Conservation (phyloP, 2,113 vertebrate genomes). For the Podocnemis expansa region DNA sequence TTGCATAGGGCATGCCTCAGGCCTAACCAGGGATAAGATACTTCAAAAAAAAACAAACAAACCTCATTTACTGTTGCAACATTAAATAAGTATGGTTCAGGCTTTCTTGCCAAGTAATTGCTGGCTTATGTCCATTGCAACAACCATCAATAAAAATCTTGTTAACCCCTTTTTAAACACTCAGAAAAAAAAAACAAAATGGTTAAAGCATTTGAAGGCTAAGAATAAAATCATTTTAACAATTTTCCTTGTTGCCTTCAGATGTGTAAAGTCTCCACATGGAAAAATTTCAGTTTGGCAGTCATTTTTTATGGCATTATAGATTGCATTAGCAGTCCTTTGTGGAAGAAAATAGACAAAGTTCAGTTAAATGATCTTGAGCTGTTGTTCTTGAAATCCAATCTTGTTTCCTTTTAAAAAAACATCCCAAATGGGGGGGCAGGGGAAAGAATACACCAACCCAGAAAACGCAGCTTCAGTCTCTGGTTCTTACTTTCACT, state of each 20-base stretch:
- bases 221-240: not conserved
- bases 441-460: not conserved
- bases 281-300: not conserved
- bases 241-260: not conserved
- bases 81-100: not conserved
- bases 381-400: not conserved
- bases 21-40: not conserved
- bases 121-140: not conserved
- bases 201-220: not conserved
- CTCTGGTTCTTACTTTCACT: not conserved
- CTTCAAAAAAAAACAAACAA: too few relatives aligned
- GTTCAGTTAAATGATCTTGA: not conserved
- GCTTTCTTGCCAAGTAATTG: not conserved
- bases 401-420: not conserved
- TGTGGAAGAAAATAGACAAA: not conserved
- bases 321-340: not conserved
- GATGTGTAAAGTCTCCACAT: not conserved
- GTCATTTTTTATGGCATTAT: not conserved
- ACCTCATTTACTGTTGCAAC: not conserved
- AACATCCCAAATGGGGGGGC: not conserved
- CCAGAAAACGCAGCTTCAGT: constrained; percentile 36
- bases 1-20: not conserved
- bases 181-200: not conserved
- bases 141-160: not conserved
- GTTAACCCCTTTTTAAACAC: not conserved